These are phyloP conservation scores for Leuctra nigra DNA, from an alignment of 2,888 invertebrate genomes.

Conservation along the genomic window DNA sequence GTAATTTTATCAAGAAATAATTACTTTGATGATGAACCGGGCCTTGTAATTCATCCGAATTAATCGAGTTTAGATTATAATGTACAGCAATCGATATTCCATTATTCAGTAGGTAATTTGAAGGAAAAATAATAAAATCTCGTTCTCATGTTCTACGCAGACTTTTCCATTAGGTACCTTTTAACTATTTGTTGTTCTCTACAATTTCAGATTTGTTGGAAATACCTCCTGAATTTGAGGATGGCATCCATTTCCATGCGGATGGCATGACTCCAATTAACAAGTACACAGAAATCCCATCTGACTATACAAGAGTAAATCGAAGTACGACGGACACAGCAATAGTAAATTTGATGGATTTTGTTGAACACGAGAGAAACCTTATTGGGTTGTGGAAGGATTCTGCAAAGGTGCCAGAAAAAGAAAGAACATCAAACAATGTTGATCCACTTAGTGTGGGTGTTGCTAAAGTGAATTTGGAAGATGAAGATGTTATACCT, in stretches of 20 bases:
- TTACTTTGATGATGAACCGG: no score
- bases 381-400: slow-evolving; percentile 44
- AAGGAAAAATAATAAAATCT: no score
- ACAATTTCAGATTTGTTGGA: slow-evolving; percentile 51
- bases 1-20: no score
- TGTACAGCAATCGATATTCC: no score
- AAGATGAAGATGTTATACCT: slow-evolving; percentile 4
- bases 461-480: neutral
- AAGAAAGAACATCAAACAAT: slow-evolving; percentile 31
- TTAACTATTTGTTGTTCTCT: no score
- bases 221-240: slow-evolving; percentile 61
- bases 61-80: no score
- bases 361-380: slow-evolving; percentile 54
- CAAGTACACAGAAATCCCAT: slow-evolving; percentile 17
- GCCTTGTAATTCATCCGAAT: no score
- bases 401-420: no score
- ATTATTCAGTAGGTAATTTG: no score
- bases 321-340: slow-evolving; percentile 33
- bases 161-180: no score
- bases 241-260: slow-evolving; percentile 49
- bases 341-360: slow-evolving; percentile 51
- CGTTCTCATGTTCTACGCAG: no score
- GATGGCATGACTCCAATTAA: slow-evolving; percentile 44
- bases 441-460: neutral
- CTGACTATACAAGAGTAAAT: no score